Percentiles rank a stretch among this genome's conserved stretches.
Conservation (phyloP, 1,140 invertebrate genomes). For the Saccostrea glomerata region DNA sequence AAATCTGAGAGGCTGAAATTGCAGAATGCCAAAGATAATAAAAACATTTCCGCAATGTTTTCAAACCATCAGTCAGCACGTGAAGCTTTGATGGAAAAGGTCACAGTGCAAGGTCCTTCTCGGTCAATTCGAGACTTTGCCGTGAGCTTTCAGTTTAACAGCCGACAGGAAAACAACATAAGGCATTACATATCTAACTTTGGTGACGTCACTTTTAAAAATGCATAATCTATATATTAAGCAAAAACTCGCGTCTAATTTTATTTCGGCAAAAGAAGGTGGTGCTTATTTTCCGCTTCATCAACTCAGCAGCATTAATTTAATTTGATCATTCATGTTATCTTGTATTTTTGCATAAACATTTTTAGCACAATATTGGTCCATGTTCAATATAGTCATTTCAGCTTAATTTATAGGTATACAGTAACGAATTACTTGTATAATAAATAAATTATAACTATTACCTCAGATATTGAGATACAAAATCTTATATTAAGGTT, state of each 20-base stretch:
- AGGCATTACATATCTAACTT: conserved; percentile 66
- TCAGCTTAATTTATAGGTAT: too few relatives aligned
- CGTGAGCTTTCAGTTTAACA: conserved; percentile 73
- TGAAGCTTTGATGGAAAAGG: conserved; percentile 65
- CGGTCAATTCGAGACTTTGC: conserved; percentile 69
- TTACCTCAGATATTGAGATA: too few relatives aligned
- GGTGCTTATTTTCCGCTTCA: too few relatives aligned
- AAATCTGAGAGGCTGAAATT: conserved; percentile 65
- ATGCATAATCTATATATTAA: background rate
- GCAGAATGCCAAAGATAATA: conserved; percentile 66
- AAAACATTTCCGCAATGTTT: conserved; percentile 73
- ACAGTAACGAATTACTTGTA: too few relatives aligned
- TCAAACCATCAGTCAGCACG: conserved; percentile 69
- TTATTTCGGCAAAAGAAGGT: background rate
- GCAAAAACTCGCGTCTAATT: background rate
- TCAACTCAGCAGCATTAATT: too few relatives aligned
- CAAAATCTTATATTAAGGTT: too few relatives aligned
- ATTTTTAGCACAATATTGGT: too few relatives aligned
- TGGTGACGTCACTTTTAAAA: conserved; percentile 69
- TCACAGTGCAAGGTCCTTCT: conserved; percentile 66
- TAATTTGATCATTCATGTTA: too few relatives aligned
- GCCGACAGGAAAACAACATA: conserved; percentile 66
- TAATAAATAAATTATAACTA: too few relatives aligned
- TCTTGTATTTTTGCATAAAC: too few relatives aligned
- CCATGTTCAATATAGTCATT: too few relatives aligned